A percentile compares a stretch with the other conserved stretches of the same genome.
Evolutionary conservation across 2,888 invertebrate species (phyloP).

Genomic region (Pristionchus japonicus): DNA sequence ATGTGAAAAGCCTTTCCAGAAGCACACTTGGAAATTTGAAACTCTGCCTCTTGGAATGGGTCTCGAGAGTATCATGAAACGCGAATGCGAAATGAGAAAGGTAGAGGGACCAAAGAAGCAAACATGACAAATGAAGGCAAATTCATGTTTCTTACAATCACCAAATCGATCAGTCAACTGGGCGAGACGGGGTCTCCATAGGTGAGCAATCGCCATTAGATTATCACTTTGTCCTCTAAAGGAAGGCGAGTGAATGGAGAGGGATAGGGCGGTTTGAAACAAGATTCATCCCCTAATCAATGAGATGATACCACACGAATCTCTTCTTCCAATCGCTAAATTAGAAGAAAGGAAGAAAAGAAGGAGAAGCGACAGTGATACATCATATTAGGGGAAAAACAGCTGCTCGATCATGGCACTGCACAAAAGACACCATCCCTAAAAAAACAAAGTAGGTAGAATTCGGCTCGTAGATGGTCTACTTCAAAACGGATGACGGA

Average conservation of each 20-base stretch:
- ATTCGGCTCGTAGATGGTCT: no score
- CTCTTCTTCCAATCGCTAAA: constrained; percentile 6
- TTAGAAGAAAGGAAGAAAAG: constrained; percentile 3
- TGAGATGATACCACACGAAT: constrained; percentile 31
- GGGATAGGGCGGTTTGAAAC: constrained; percentile 21
- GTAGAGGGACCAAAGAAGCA: constrained; percentile 52
- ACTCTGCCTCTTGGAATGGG: constrained; percentile 14
- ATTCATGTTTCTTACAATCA: neutral
- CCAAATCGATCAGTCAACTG: neutral
- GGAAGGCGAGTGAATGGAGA: neutral
- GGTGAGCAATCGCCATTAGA: neutral
- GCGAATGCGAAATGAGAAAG: neutral
- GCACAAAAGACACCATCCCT: no score
- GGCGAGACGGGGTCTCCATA: neutral
- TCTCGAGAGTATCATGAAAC: neutral
- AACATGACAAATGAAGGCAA: constrained; percentile 52
- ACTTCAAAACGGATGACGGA: no score
- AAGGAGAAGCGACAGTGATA: neutral
- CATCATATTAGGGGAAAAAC: neutral
- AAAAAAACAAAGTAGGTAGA: no score
- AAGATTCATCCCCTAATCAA: constrained; percentile 25
- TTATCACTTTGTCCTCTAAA: constrained; percentile 2
- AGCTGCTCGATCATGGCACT: neutral
- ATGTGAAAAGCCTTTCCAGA: neutral
- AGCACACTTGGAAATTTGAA: neutral